A percentile compares a stretch with the other conserved stretches of the same genome.
Conservation (phyloP, 2,888 invertebrate species). For the Prosopocoilus inquinatus region DNA sequence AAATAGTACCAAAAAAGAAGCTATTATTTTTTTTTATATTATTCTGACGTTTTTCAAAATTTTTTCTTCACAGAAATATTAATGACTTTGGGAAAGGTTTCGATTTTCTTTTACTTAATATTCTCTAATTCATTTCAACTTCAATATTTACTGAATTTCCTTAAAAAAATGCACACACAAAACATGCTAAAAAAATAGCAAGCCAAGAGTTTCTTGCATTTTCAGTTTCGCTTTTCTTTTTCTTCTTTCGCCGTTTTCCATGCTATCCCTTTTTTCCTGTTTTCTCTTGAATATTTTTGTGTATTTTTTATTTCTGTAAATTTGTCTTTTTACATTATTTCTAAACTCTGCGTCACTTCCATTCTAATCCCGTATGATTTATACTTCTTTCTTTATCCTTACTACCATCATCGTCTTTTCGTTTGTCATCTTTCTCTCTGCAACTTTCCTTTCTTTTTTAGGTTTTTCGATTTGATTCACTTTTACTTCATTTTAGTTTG, state of each 20-base stretch:
- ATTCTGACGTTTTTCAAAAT: too few relatives aligned
- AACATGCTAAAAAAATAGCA: too few relatives aligned
- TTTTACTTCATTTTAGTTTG: background rate
- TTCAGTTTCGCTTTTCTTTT: background rate
- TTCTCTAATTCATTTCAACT: too few relatives aligned
- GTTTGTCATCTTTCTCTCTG: background rate
- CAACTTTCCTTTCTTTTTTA: background rate
- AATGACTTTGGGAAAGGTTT: too few relatives aligned
- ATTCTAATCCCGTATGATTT: background rate
- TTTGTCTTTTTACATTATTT: background rate
- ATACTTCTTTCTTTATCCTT: background rate
- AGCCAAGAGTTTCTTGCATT: too few relatives aligned
- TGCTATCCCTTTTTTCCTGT: background rate
- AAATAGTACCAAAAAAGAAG: too few relatives aligned
- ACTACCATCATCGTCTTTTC: background rate
- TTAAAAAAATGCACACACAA: too few relatives aligned
- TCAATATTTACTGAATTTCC: too few relatives aligned
- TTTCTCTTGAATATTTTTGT: background rate
- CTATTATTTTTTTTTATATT: too few relatives aligned
- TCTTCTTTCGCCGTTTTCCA: background rate
- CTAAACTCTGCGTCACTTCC: background rate
- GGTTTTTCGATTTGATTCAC: background rate
- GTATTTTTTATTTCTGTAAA: background rate
- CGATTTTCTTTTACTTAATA: too few relatives aligned
- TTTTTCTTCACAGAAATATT: too few relatives aligned